These are phyloP conservation scores for Meloe dianella DNA, from an alignment of 2,888 invertebrate genomes.

Conservation along the genomic window DNA sequence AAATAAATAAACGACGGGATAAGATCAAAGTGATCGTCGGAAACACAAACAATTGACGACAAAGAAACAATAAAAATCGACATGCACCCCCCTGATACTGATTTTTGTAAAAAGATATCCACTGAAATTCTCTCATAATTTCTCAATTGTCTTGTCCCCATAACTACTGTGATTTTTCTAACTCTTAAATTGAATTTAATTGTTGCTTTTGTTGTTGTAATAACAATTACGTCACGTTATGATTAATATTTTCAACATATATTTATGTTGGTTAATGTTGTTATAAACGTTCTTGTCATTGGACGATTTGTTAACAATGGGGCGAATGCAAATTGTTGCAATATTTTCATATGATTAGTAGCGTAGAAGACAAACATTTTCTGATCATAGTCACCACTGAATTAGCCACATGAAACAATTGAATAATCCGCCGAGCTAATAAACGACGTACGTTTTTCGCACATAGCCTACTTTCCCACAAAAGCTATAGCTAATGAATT, in stretches of 20 bases:
- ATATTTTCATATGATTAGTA: neutral
- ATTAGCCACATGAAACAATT: neutral
- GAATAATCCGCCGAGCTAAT: no score
- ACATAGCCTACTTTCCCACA: neutral
- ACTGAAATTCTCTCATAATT: conserved; percentile 35
- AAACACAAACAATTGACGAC: conserved; percentile 30
- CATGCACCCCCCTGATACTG: conserved; percentile 41
- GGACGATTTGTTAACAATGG: conserved; percentile 2
- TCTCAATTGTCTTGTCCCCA: conserved; percentile 1
- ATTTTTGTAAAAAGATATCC: conserved; percentile 45
- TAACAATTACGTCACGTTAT: conserved; percentile 3
- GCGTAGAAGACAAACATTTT: neutral
- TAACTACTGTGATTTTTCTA: neutral
- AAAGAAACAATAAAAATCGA: conserved; percentile 37
- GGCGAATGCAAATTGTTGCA: conserved; percentile 7
- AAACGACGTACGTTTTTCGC: neutral
- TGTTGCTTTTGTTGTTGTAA: neutral
- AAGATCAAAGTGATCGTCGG: conserved; percentile 29
- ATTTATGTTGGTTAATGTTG: neutral
- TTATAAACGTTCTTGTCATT: neutral
- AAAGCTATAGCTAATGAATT: neutral
- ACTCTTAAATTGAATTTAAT: neutral
- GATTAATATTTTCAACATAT: neutral
- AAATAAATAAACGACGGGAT: conserved; percentile 29
- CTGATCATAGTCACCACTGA: no score